A percentile compares a stretch with the other conserved stretches of the same genome.
Evolutionary conservation across 2,797 vertebrate species (phyloP).

Genomic region (Sciurus carolinensis): DNA sequence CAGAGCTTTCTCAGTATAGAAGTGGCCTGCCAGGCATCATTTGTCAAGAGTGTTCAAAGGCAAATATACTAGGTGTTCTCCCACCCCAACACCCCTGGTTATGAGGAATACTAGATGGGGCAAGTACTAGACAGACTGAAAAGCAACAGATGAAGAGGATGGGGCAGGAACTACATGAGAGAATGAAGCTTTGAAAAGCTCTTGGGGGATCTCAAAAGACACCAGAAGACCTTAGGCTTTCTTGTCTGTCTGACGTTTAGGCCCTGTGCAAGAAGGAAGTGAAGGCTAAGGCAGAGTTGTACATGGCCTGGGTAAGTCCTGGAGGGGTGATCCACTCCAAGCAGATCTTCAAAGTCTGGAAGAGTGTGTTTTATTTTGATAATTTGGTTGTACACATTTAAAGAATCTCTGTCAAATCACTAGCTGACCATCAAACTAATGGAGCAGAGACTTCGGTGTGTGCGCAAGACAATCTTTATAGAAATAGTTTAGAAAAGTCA

Average conservation of each 20-base stretch:
- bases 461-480: background rate
- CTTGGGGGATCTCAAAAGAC: background rate
- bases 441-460: background rate
- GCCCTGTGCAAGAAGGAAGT: background rate
- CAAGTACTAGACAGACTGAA: background rate
- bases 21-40: background rate
- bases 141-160: background rate
- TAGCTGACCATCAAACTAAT: background rate
- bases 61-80: background rate
- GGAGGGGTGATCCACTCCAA: background rate
- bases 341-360: background rate
- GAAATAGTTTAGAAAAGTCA: conserved; percentile 37
- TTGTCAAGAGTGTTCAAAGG: conserved; percentile 5
- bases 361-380: background rate
- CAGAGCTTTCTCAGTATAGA: background rate
- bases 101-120: background rate
- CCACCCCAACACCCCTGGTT: background rate
- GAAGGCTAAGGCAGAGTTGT: background rate
- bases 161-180: background rate
- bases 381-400: background rate
- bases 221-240: background rate
- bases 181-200: background rate
- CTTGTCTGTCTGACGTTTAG: background rate
- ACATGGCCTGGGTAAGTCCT: background rate
- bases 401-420: conserved; percentile 46